These are phyloP conservation scores for Corythoichthys intestinalis DNA, from an alignment of 2,113 vertebrate species.

Conservation along the genomic window DNA sequence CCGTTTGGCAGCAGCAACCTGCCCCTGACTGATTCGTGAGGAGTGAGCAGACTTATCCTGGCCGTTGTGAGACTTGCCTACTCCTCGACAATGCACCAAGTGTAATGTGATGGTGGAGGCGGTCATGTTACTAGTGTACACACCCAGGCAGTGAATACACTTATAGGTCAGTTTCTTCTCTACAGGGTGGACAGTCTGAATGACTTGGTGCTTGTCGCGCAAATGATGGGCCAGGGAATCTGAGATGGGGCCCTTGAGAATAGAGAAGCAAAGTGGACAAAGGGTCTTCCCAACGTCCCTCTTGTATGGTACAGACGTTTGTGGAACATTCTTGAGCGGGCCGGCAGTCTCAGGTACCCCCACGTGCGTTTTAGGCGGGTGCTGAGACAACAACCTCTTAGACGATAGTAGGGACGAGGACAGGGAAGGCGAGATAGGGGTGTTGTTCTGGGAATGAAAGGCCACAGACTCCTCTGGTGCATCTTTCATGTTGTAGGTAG, in stretches of 20 bases:
- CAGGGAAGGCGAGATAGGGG: constrained; percentile 60
- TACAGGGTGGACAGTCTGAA: constrained; percentile 96
- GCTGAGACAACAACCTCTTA: constrained; percentile 73
- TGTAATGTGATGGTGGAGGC: constrained; percentile 96
- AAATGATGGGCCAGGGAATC: constrained; percentile 94
- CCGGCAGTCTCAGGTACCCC: constrained; percentile 67
- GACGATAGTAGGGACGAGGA: constrained; percentile 71
- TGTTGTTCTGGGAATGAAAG: constrained; percentile 87
- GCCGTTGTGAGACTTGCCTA: constrained; percentile 92
- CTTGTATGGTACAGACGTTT: constrained; percentile 93
- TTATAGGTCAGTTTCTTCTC: constrained; percentile 98
- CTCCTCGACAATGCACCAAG: constrained; percentile 93
- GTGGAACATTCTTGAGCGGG: constrained; percentile 78
- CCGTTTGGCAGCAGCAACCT: constrained; percentile 79
- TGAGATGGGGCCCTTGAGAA: constrained; percentile 95
- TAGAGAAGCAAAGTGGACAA: constrained; percentile 95
- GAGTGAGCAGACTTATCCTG: constrained; percentile 81
- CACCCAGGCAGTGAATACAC: constrained; percentile 96
- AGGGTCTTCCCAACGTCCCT: constrained; percentile 96
- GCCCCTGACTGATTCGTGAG: constrained; percentile 77
- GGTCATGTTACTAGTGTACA: constrained; percentile 98
- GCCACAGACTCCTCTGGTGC: constrained; percentile 92
- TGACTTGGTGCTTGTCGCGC: constrained; percentile 93
- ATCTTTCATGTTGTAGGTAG: constrained; percentile 95
- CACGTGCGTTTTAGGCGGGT: constrained; percentile 76